Base-by-base conservation (phyloP, 2,797 vertebrate genomes). In the Pseudotriccus pelzelni region DNA sequence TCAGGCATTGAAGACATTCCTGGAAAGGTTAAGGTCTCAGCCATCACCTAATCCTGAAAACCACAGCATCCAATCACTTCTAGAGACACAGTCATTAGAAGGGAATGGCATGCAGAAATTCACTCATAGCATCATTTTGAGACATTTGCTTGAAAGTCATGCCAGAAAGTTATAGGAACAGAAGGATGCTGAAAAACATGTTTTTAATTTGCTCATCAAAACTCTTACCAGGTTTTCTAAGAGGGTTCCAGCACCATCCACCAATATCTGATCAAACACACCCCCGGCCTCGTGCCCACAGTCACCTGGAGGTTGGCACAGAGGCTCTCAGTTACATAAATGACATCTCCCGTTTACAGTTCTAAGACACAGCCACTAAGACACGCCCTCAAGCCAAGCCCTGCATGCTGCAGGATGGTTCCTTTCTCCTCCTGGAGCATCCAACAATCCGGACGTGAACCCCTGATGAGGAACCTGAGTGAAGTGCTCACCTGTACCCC, bases 161-260 rank as follows among this genome's bases (percentile, higher is more conserved):
- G 53, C 73, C 86, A 91, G 68, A 28, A 89, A 78, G 76, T 62
- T 72, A 56, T 1, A 90, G 46, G 30, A 94, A 87, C 59, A 94
- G 73, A 94, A 63, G 25, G 69, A 76, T 88, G 32, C 79, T 73
- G 39, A 60, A 96, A 87, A 93, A 76, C 41, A 83, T 19, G 46
- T 85, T 84, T 86, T 92, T 77, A 41, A 85, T 92, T 95, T 76
- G n/a, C 63, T 90, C 82, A 85, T 84, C 70, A 89, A 90, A 96
- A 79, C 53, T 83, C 63, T 89, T 37, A 72, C 34, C 23, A 59
- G 60, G n/a, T 92, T 93, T 87, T 79, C 74, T 67, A 81, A 43
- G 66, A 89, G 43, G 20, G 16, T 82, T 93, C 70, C 73, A 89
- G 63, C 70, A 89, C 46, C 50, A 93, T 85, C 32, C 56, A 68